Evolutionary conservation across 1,140 invertebrate genomes (phyloP).

Genomic region (Lordiphosa stackelbergi): DNA sequence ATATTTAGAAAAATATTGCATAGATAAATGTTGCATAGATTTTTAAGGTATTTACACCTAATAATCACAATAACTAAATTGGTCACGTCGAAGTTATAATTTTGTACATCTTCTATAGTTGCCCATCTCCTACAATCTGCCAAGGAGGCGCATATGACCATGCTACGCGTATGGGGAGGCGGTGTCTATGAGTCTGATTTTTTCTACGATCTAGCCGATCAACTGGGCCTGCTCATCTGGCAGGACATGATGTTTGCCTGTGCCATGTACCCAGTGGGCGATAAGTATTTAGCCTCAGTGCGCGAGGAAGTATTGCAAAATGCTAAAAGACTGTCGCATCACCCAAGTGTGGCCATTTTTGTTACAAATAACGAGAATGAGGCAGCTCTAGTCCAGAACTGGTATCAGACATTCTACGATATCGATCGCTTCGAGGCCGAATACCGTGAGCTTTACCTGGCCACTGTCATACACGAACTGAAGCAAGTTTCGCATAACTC

Average conservation of each 20-base stretch:
- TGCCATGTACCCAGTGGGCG: constrained; percentile 91
- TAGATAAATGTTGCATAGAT: too few relatives aligned
- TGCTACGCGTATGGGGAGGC: constrained; percentile 98
- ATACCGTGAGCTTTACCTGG: constrained; percentile 92
- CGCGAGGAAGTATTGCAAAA: constrained; percentile 89
- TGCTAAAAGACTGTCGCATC: constrained; percentile 89
- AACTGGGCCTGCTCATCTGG: constrained; percentile 90
- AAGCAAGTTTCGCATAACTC: constrained; percentile 79
- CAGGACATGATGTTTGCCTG: constrained; percentile 99
- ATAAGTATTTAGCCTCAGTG: constrained; percentile 86
- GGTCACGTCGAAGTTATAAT: not conserved
- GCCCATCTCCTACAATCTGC: constrained; percentile 84
- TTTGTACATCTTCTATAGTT: constrained; percentile 57
- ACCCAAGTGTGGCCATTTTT: constrained; percentile 93
- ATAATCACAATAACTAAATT: too few relatives aligned
- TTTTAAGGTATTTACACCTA: too few relatives aligned
- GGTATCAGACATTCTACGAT: constrained; percentile 85
- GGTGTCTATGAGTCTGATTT: constrained; percentile 95
- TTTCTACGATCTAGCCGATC: constrained; percentile 92
- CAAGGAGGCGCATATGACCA: constrained; percentile 92
- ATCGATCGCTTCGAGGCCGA: constrained; percentile 84
- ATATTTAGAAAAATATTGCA: too few relatives aligned
- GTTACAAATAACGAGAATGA: constrained; percentile 99
- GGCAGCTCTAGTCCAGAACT: constrained; percentile 89
- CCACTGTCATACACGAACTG: constrained; percentile 85